Conservation (phyloP, 2,888 invertebrate genomes). For the Drosophila birchii region DNA sequence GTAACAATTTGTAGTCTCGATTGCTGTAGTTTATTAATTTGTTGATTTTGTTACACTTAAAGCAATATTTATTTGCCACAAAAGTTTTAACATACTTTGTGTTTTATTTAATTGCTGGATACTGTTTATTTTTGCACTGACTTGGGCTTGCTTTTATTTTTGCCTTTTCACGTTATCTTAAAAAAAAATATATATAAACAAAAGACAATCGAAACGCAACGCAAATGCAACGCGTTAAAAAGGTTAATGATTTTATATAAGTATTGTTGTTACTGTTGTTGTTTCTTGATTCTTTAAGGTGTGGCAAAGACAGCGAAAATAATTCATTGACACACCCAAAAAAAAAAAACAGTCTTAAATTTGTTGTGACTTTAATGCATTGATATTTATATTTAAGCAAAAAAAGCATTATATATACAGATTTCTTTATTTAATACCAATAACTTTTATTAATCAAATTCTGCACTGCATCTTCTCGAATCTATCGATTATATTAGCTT, state of each 20-base stretch:
- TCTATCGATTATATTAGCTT: constrained; percentile 35
- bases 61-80: not conserved
- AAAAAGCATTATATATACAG: not conserved
- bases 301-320: constrained; percentile 9
- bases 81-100: constrained; percentile 10
- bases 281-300: not conserved
- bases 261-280: constrained; percentile 10
- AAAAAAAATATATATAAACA: constrained; percentile 14
- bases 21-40: not conserved
- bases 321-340: not conserved
- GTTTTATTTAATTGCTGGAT: constrained; percentile 24
- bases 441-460: constrained; percentile 7
- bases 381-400: not conserved
- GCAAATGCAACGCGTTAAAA: constrained; percentile 10
- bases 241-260: constrained; percentile 3
- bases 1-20: not conserved
- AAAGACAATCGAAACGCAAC: not conserved
- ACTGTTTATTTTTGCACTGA: constrained; percentile 26
- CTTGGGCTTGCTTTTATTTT: constrained; percentile 18
- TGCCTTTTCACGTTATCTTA: constrained; percentile 1
- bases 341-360: too few relatives aligned
- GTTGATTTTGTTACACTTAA: not conserved
- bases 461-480: constrained; percentile 11
- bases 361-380: not conserved
- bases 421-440: not conserved